Evolutionary conservation across 2,888 invertebrate genomes (phyloP).

Genomic region (Amblyteles armatorius): DNA sequence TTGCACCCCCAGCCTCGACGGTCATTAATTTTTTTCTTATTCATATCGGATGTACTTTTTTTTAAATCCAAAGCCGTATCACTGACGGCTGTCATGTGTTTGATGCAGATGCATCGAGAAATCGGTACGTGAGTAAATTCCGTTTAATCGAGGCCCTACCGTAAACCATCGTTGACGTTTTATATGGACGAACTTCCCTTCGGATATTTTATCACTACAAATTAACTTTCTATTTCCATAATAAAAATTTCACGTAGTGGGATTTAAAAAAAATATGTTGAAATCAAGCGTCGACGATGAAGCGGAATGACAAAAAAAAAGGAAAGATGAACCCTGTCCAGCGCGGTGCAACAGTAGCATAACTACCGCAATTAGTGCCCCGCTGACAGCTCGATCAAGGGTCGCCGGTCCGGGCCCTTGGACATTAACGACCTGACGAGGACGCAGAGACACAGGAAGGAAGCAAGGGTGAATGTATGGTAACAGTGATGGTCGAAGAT

Average conservation of each 20-base stretch:
- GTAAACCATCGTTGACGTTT: background rate
- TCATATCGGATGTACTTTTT: background rate
- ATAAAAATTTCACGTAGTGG: background rate
- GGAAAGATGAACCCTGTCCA: background rate
- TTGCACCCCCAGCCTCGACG: background rate
- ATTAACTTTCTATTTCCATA: background rate
- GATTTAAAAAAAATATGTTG: background rate
- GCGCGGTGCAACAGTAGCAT: slow-evolving; percentile 43
- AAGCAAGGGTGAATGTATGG: slow-evolving; percentile 42
- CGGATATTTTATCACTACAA: background rate
- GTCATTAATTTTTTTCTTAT: slow-evolving; percentile 46
- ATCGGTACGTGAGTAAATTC: background rate
- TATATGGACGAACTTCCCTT: background rate
- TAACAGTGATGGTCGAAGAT: slow-evolving; percentile 24
- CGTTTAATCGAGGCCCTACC: background rate
- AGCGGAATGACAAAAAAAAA: background rate
- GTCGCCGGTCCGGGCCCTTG: slow-evolving; percentile 35
- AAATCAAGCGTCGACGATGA: background rate
- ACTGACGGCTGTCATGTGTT: background rate
- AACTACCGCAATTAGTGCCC: slow-evolving; percentile 73
- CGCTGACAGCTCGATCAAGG: slow-evolving; percentile 70
- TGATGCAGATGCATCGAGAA: slow-evolving; percentile 3
- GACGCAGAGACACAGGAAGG: slow-evolving; percentile 20
- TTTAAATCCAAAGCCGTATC: background rate
- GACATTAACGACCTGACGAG: slow-evolving; percentile 49